phyloP scores from a whole-genome alignment of 2,797 vertebrate species.

The Brachyrhaphis roseni region DNA sequence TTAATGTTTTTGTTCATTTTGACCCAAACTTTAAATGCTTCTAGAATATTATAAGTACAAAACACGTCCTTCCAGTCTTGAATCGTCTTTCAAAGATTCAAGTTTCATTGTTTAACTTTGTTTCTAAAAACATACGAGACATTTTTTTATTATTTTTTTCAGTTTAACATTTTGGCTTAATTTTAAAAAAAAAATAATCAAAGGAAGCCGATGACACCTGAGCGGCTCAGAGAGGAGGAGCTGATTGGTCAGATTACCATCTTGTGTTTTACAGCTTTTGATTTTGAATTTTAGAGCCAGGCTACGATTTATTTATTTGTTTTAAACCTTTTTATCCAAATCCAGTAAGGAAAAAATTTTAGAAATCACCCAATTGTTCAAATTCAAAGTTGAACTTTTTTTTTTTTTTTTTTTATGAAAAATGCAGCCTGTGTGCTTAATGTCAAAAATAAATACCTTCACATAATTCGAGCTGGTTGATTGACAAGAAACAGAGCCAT shows the following conservation, averaged over 20 bases:
- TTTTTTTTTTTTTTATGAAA: too few relatives aligned
- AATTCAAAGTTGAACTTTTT: background rate
- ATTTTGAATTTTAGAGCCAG: too few relatives aligned
- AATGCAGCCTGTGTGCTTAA: background rate
- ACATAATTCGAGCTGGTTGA: background rate
- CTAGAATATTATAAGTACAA: background rate
- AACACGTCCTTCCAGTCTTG: background rate
- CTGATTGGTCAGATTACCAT: too few relatives aligned
- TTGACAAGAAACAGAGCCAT: background rate
- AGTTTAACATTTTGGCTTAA: background rate
- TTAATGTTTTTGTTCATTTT: background rate
- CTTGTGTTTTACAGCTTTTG: too few relatives aligned
- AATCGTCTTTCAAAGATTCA: background rate
- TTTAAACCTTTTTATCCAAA: background rate
- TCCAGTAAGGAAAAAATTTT: background rate
- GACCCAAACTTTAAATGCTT: background rate
- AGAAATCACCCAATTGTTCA: background rate
- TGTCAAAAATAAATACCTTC: background rate
- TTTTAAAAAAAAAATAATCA: background rate
- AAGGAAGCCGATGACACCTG: background rate
- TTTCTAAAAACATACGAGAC: background rate
- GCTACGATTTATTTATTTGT: background rate
- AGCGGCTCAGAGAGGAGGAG: too few relatives aligned
- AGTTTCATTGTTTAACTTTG: background rate
- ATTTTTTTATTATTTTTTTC: background rate